Conservation (phyloP, 2,113 vertebrate species). For the Pluvianellus socialis region DNA sequence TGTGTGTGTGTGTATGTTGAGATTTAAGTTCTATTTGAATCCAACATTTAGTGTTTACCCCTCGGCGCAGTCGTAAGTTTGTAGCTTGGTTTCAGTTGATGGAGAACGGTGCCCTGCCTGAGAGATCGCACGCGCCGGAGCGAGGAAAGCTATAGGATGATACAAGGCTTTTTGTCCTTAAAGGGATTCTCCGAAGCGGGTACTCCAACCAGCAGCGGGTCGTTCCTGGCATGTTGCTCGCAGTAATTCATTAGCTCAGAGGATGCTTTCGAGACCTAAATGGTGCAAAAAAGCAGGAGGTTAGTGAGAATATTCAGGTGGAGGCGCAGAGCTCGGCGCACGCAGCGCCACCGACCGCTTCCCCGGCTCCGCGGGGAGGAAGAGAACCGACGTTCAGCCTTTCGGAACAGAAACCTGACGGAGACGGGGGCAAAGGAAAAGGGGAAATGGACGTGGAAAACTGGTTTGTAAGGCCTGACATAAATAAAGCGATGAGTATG, state of each 20-base stretch:
- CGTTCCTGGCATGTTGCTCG: slow-evolving; percentile 90
- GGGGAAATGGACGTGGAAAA: background rate
- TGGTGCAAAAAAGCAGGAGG: background rate
- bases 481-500: background rate
- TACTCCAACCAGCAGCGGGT: slow-evolving; percentile 92
- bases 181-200: slow-evolving; percentile 96
- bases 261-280: slow-evolving; percentile 91
- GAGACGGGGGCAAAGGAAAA: background rate
- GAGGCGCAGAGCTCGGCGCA: background rate
- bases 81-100: background rate
- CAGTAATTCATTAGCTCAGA: slow-evolving; percentile 96
- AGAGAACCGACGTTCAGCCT: background rate
- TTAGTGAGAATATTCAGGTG: rapidly evolving
- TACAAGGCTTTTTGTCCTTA: slow-evolving; percentile 98
- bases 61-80: background rate
- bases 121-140: background rate
- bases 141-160: slow-evolving; percentile 84
- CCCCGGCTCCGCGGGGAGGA: background rate
- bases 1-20: background rate
- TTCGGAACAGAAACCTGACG: rapidly evolving
- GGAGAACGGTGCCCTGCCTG: background rate
- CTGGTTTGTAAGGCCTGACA: background rate
- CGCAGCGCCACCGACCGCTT: rapidly evolving
- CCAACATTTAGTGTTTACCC: background rate
- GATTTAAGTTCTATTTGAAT: background rate